A percentile compares a stretch with the other conserved stretches of the same genome.
These are phyloP conservation scores for Agrotis clavis DNA, from an alignment of 2,888 invertebrate species.

Conservation along the genomic window DNA sequence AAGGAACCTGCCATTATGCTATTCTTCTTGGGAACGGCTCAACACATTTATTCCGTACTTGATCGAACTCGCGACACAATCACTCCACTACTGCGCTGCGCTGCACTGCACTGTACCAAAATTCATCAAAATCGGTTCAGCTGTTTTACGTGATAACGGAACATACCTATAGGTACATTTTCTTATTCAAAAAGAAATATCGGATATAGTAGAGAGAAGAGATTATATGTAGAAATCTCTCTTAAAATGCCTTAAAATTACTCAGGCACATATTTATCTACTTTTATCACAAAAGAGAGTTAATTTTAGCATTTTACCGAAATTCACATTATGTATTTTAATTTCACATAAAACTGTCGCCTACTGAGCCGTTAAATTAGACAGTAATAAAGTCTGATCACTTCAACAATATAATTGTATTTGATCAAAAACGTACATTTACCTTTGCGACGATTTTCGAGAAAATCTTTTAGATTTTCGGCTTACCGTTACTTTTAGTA, in stretches of 20 bases:
- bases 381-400: constrained; percentile 43
- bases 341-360: constrained; percentile 30
- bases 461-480: constrained; percentile 24
- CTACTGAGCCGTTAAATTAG: constrained; percentile 47
- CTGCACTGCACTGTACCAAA: no score
- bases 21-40: no score
- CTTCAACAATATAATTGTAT: constrained; percentile 48
- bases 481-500: neutral
- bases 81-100: no score
- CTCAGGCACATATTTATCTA: neutral
- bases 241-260: neutral
- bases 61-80: no score
- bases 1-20: no score
- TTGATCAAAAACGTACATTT: constrained; percentile 28
- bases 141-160: no score
- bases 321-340: constrained; percentile 40
- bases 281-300: constrained; percentile 11
- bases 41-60: no score
- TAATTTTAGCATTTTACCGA: constrained; percentile 26
- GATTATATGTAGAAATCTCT: no score
- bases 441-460: constrained; percentile 30
- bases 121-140: no score
- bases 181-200: no score
- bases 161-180: no score
- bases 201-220: no score